phyloP scores from a whole-genome alignment of 1,140 invertebrate species.

The Dysdera silvatica region DNA sequence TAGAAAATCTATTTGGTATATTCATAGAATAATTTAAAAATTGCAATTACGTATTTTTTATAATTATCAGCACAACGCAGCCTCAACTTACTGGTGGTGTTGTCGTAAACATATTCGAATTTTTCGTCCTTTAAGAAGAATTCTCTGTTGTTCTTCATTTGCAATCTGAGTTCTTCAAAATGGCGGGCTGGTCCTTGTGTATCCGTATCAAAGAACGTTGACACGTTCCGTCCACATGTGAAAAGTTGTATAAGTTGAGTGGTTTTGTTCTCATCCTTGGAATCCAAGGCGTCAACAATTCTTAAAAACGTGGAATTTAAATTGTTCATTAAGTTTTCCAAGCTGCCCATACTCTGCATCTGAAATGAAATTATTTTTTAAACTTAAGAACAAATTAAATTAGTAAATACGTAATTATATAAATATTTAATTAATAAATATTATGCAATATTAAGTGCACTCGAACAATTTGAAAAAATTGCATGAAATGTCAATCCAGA shows the following conservation, averaged over 20 bases:
- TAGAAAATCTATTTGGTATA: neutral
- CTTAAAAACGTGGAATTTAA: constrained; percentile 7
- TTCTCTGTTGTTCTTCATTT: constrained; percentile 33
- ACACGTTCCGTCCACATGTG: constrained; percentile 33
- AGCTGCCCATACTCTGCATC: too few species aligned
- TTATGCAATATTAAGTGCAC: too few species aligned
- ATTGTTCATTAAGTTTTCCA: too few species aligned
- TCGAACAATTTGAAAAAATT: too few species aligned
- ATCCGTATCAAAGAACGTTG: constrained; percentile 31
- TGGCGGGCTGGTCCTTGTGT: constrained; percentile 26
- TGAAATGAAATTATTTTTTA: too few species aligned
- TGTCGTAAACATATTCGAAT: constrained; percentile 34
- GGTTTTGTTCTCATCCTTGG: constrained; percentile 27
- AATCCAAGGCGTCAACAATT: constrained; percentile 8
- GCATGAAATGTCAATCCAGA: too few species aligned
- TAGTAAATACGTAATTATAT: too few species aligned
- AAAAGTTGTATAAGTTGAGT: constrained; percentile 29
- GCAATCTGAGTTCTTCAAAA: constrained; percentile 33
- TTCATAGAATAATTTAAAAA: neutral
- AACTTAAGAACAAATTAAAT: too few species aligned
- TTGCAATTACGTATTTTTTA: neutral
- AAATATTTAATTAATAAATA: too few species aligned
- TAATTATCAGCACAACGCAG: neutral
- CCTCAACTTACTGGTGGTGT: constrained; percentile 33
- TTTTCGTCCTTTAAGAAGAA: constrained; percentile 29